Evolutionary conservation across 2,888 invertebrate genomes (phyloP).

Genomic region (Watsonalla cultraria): DNA sequence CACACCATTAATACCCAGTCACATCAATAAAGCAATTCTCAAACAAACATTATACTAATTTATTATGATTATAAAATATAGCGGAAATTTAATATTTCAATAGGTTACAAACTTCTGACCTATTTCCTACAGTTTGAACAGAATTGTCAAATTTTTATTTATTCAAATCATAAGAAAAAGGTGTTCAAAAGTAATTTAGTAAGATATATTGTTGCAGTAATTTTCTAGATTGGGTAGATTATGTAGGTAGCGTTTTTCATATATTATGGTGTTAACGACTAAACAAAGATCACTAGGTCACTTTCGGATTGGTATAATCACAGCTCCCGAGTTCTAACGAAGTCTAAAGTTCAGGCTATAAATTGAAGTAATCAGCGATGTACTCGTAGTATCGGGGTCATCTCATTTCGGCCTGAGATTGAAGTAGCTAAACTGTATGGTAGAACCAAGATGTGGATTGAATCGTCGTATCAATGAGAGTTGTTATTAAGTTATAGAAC

Average conservation of each 20-base stretch:
- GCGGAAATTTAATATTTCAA: too few species aligned
- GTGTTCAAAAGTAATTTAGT: background rate
- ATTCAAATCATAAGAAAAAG: background rate
- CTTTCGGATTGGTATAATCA: background rate
- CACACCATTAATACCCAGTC: slow-evolving; percentile 2
- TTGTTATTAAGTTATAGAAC: background rate
- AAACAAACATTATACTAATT: background rate
- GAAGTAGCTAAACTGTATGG: background rate
- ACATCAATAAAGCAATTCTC: background rate
- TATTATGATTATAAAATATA: background rate
- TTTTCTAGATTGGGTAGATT: background rate
- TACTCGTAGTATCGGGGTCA: background rate
- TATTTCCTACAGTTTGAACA: background rate
- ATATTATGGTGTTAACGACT: slow-evolving; percentile 1
- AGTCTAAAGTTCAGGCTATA: background rate
- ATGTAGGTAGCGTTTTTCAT: background rate
- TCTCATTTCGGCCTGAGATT: background rate
- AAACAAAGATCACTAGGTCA: slow-evolving; percentile 2
- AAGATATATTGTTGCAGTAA: background rate
- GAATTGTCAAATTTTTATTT: too few species aligned
- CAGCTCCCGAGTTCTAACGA: slow-evolving; percentile 1
- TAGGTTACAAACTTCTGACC: background rate
- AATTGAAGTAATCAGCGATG: background rate
- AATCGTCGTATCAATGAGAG: background rate
- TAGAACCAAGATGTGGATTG: background rate